Evolutionary conservation across 2,888 invertebrate species (phyloP).

Genomic region (Agonopterix alstromeriana): DNA sequence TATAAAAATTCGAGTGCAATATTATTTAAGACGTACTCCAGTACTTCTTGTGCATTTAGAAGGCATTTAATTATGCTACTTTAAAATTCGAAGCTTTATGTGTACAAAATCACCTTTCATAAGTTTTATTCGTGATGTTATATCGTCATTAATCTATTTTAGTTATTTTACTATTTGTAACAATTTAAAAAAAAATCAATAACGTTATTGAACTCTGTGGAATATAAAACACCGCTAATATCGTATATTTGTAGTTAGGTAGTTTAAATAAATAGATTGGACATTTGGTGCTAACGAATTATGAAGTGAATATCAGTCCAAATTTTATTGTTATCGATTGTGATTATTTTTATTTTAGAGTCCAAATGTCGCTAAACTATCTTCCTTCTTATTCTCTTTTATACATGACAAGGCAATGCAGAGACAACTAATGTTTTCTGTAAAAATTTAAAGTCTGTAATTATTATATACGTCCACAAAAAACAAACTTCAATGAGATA

Average conservation of each 20-base stretch:
- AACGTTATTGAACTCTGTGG: too few species aligned
- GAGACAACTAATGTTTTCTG: background rate
- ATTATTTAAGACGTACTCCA: background rate
- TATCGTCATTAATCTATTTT: too few species aligned
- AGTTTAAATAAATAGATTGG: constrained; percentile 55
- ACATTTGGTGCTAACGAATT: constrained; percentile 67
- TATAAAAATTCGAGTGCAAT: background rate
- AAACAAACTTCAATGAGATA: too few species aligned
- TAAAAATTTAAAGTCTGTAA: too few species aligned
- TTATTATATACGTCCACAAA: too few species aligned
- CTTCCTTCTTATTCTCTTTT: background rate
- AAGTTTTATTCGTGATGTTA: background rate
- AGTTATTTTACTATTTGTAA: too few species aligned
- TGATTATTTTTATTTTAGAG: background rate
- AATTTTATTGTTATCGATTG: constrained; percentile 25
- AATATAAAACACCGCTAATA: background rate
- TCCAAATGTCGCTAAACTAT: background rate
- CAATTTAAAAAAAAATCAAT: too few species aligned
- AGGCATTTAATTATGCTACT: constrained; percentile 6
- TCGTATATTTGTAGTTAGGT: constrained; percentile 32
- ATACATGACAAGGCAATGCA: background rate
- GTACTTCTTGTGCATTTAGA: constrained; percentile 4
- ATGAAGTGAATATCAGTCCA: constrained; percentile 45
- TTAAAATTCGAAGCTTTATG: constrained; percentile 1
- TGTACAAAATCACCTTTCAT: background rate